Evolutionary conservation across 2,113 vertebrate genomes (phyloP).

Genomic region (Monopterus albus): DNA sequence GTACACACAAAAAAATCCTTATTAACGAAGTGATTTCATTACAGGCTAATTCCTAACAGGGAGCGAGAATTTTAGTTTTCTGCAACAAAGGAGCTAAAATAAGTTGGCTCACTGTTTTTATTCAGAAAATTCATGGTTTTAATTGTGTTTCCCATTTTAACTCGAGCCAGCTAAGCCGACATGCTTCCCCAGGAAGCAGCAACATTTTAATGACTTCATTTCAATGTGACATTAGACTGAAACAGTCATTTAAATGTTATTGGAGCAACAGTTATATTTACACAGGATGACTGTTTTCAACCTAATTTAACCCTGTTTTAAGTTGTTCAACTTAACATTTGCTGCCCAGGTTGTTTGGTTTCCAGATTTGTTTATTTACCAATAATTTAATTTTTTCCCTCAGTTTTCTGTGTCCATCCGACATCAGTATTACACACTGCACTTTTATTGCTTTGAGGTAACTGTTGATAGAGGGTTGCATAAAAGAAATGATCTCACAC

Average conservation of each 20-base stretch:
- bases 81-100: conserved; percentile 1
- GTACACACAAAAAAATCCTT: conserved; percentile 4
- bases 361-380: not conserved
- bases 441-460: not conserved
- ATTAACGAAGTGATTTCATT: conserved; percentile 18
- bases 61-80: not conserved
- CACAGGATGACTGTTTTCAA: not conserved
- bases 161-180: not conserved
- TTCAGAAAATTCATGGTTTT: not conserved
- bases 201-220: too few species aligned
- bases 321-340: too few species aligned
- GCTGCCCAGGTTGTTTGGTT: too few species aligned
- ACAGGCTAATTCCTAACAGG: not conserved
- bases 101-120: not conserved
- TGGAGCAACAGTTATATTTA: too few species aligned
- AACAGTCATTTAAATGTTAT: not conserved
- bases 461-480: not conserved
- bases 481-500: not conserved
- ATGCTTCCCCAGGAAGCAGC: not conserved
- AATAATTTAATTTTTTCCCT: not conserved
- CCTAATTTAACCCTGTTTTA: too few species aligned
- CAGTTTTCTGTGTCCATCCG: too few species aligned
- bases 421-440: too few species aligned
- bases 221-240: too few species aligned
- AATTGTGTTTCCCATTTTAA: too few species aligned